phyloP scores from a whole-genome alignment of 2,113 vertebrate genomes.

The Corythoichthys haematopterus region DNA sequence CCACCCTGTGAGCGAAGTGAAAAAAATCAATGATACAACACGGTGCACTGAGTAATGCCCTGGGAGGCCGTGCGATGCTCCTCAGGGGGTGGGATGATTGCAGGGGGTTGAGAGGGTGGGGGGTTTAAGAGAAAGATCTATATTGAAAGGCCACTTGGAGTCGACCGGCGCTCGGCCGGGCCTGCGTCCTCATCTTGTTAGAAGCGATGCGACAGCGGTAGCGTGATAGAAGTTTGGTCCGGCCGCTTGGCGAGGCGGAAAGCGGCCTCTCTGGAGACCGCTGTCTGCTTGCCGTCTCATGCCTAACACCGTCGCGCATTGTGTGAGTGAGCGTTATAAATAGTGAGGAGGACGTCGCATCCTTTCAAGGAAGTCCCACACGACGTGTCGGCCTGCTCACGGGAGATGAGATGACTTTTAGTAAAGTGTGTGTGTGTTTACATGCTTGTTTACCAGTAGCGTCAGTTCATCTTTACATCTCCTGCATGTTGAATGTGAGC shows the following conservation, averaged over 20 bases:
- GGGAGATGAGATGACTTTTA: conserved; percentile 38
- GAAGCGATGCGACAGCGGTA: conserved; percentile 18
- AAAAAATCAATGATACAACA: conserved; percentile 66
- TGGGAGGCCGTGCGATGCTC: conserved; percentile 40
- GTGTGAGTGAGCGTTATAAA: conserved; percentile 53
- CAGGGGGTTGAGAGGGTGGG: background rate
- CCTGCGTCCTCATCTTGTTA: conserved; percentile 36
- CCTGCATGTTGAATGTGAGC: too few species aligned
- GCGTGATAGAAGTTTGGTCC: conserved; percentile 23
- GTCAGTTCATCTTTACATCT: background rate
- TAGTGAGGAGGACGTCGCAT: conserved; percentile 47
- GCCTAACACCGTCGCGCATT: conserved; percentile 23
- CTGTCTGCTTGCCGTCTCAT: conserved; percentile 40
- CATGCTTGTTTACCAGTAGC: conserved; percentile 18
- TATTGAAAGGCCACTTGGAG: conserved; percentile 38
- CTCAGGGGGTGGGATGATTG: conserved; percentile 34
- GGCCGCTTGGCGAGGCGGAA: conserved; percentile 34
- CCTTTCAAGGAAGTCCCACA: conserved; percentile 40
- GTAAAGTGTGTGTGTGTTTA: conserved; percentile 4
- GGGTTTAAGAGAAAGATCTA: conserved; percentile 40
- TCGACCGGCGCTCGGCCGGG: too few species aligned
- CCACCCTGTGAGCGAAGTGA: conserved; percentile 47
- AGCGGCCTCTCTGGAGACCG: conserved; percentile 44
- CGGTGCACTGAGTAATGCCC: conserved; percentile 48
- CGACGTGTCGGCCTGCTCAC: conserved; percentile 34